These are phyloP conservation scores for Podarcis raffonei DNA, from an alignment of 2,113 vertebrate species.

Conservation along the genomic window DNA sequence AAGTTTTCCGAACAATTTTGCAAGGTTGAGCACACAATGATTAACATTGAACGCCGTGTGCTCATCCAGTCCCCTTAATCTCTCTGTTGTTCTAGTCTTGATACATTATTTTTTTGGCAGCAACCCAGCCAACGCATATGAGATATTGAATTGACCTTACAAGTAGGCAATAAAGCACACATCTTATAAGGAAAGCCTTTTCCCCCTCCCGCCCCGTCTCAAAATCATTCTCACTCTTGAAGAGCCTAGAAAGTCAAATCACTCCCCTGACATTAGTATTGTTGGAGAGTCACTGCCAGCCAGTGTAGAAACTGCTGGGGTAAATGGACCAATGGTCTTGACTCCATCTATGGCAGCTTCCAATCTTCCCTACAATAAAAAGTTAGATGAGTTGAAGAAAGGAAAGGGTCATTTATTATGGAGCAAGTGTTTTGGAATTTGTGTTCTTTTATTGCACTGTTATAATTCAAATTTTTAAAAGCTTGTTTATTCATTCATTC, in stretches of 20 bases:
- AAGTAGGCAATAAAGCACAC: constrained; percentile 30
- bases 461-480: too few relatives aligned
- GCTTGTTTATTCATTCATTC: too few relatives aligned
- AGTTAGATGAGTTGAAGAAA: too few relatives aligned
- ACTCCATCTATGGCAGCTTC: too few relatives aligned
- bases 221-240: constrained; percentile 3
- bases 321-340: too few relatives aligned
- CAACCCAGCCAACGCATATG: constrained; percentile 50
- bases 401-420: too few relatives aligned
- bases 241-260: background rate
- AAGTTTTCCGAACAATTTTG: constrained; percentile 23
- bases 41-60: constrained; percentile 51
- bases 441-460: too few relatives aligned
- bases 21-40: constrained; percentile 43
- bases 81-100: constrained; percentile 57
- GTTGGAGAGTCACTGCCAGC: background rate
- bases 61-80: constrained; percentile 51
- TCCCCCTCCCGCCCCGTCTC: accelerated
- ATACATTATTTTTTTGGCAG: constrained; percentile 58
- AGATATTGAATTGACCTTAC: constrained; percentile 55
- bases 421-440: too few relatives aligned
- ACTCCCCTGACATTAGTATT: background rate
- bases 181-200: background rate
- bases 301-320: too few relatives aligned
- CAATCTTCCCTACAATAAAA: too few relatives aligned